Evolutionary conservation across 2,113 vertebrate genomes (phyloP).

Genomic region (Hippocampus zosterae): DNA sequence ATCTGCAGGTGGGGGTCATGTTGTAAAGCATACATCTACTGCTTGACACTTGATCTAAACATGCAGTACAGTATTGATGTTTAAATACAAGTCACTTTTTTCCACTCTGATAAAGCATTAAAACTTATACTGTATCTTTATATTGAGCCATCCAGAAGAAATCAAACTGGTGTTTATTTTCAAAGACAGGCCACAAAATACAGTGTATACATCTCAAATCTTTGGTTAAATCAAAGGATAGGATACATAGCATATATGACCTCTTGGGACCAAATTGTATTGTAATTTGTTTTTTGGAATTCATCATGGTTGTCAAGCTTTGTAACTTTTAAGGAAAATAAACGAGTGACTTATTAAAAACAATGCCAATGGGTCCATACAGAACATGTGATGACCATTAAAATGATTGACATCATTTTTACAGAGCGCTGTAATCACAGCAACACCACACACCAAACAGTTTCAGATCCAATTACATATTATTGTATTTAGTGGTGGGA

Average conservation of each 20-base stretch:
- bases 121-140: not conserved
- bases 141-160: not conserved
- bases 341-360: not conserved
- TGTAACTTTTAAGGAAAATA: not conserved
- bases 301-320: not conserved
- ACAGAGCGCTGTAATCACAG: not conserved
- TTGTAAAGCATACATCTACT: slow-evolving; percentile 28
- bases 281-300: not conserved
- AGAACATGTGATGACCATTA: slow-evolving; percentile 3
- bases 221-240: not conserved
- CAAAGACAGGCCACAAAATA: not conserved
- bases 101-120: slow-evolving; percentile 33
- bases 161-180: not conserved
- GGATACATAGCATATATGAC: not conserved
- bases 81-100: slow-evolving; percentile 20
- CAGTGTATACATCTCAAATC: not conserved
- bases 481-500: not conserved
- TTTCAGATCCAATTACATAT: not conserved
- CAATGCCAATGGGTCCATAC: not conserved
- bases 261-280: not conserved
- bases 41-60: slow-evolving; percentile 22
- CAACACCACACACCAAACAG: not conserved
- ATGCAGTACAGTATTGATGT: slow-evolving; percentile 20
- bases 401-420: slow-evolving; percentile 1
- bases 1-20: slow-evolving; percentile 25